Evolutionary conservation across 2,797 vertebrate genomes (phyloP), one percentile per base, ranked within the genome.

Genomic region (Semotilus atromaculatus): DNA sequence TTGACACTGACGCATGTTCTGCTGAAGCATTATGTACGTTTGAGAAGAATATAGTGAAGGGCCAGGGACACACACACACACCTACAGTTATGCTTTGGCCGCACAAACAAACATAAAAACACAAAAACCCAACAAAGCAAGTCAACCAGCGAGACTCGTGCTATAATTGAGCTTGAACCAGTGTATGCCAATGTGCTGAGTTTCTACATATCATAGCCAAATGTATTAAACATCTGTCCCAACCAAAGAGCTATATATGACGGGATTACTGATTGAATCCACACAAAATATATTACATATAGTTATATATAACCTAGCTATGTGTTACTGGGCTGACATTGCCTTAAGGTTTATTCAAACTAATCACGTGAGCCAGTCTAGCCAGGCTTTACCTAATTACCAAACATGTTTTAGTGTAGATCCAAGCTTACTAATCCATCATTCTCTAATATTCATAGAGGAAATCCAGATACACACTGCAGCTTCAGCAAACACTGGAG

Each of bases 401-500:
- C 45, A 26, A 60, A 60, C n/a, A 26, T 5, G n/a, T 60, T 26
- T 19, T 4, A 19, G n/a, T 73, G 36, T n/a, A 70, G 21, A 21
- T 70, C 67, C 38, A 14, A 26, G 23, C 0, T 5, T 4, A 74
- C 43, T 29, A 29, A 51, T 21, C 8, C 43, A 48, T 51, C 71
- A 31, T 19, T 43, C 38, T n/a, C 43, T 73, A 29, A 72, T 72
- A 29, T 71, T 21, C 26, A 1, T 5, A 48, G 26, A 73, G 45
- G 16, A 34, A 1, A 26, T 48, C 70, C 68, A 26, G 68, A 14
- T 0, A 11, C 36, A 6, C 19, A n/a, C 23, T 16, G 3, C 68
- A 71, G 38, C 68, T 71, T 16, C 68, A 45, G 68, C 14, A 68
- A 67, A 68, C 66, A 38, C 66, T 21, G 66, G 34, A 68, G 31